Evolutionary conservation across 2,888 invertebrate genomes (phyloP).

Genomic region (Masnerella sp.): DNA sequence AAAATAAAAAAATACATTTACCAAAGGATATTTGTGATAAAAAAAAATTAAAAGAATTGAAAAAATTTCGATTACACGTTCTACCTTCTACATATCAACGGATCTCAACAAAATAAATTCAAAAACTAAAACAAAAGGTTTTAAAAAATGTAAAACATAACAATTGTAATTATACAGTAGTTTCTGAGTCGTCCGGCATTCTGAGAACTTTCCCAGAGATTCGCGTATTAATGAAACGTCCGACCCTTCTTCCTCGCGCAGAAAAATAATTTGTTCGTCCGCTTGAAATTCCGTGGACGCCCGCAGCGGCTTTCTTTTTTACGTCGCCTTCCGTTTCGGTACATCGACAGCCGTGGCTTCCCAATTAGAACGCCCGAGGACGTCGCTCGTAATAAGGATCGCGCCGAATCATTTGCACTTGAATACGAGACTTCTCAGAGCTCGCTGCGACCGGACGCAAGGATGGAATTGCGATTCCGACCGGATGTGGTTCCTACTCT

Average conservation of each 20-base stretch:
- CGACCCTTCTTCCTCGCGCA: conserved; percentile 17
- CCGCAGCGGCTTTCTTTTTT: conserved; percentile 37
- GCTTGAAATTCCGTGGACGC: conserved; percentile 40
- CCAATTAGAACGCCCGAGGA: conserved; percentile 60
- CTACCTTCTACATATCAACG: too few relatives aligned
- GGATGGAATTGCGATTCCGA: conserved; percentile 57
- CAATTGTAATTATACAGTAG: too few relatives aligned
- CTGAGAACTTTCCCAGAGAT: conserved; percentile 42
- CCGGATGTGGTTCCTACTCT: conserved; percentile 58
- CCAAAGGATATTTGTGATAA: too few relatives aligned
- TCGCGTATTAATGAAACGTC: conserved; percentile 43
- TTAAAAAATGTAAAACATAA: too few relatives aligned
- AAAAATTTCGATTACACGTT: too few relatives aligned
- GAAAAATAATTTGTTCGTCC: conserved; percentile 38
- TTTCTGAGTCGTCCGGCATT: conserved; percentile 13
- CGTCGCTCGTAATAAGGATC: conserved; percentile 40
- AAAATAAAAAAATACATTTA: too few relatives aligned
- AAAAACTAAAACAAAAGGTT: too few relatives aligned
- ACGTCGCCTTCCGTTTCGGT: conserved; percentile 52
- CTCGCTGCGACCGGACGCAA: conserved; percentile 66
- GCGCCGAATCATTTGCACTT: conserved; percentile 71
- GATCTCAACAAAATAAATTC: too few relatives aligned
- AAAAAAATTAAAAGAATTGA: too few relatives aligned
- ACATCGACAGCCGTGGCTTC: conserved; percentile 56
- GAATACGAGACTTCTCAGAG: conserved; percentile 66